Conservation (phyloP, 1,140 invertebrate genomes). For the Trichoplusia ni region DNA sequence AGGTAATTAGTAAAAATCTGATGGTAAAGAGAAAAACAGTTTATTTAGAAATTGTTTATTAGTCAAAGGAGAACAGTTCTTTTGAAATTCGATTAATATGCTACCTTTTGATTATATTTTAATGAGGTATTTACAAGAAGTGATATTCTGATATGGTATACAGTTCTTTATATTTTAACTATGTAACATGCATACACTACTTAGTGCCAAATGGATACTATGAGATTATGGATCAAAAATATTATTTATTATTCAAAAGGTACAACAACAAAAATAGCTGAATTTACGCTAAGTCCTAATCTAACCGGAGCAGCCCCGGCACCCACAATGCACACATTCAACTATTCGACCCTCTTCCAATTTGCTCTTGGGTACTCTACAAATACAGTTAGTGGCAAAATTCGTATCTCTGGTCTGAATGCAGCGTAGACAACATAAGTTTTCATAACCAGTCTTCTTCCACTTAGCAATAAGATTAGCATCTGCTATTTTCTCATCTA, state of each 20-base stretch:
- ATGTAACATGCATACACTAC: no score
- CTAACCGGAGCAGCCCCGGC: slow-evolving; percentile 95
- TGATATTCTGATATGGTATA: no score
- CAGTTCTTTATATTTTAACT: no score
- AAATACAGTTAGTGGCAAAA: slow-evolving; percentile 99
- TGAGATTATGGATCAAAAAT: no score
- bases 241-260: neutral
- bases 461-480: slow-evolving; percentile 99
- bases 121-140: no score
- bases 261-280: neutral
- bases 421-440: slow-evolving; percentile 98
- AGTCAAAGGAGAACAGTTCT: no score
- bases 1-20: no score
- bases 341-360: slow-evolving; percentile 98
- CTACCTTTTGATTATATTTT: no score
- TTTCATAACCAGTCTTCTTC: slow-evolving; percentile 99
- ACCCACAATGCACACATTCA: slow-evolving; percentile 98
- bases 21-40: no score
- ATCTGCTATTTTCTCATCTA: slow-evolving; percentile 98
- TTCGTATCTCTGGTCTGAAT: slow-evolving; percentile 99
- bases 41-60: no score
- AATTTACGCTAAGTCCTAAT: neutral
- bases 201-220: no score
- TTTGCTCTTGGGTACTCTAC: slow-evolving; percentile 98
- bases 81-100: no score